Evolutionary conservation across 2,888 invertebrate species (phyloP).

Genomic region (Mesochorus sp.): DNA sequence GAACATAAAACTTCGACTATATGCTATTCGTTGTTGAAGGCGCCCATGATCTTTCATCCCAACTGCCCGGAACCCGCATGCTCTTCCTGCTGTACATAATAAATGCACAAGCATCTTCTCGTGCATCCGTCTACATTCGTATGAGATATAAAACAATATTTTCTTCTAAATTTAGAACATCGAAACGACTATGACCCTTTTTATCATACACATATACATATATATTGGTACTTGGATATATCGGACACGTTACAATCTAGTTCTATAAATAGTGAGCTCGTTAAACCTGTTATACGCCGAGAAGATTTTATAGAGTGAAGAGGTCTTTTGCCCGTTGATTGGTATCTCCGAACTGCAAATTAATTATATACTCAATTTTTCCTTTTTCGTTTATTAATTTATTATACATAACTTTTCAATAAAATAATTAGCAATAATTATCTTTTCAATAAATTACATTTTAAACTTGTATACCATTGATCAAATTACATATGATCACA

Average conservation of each 20-base stretch:
- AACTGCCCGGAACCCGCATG: not conserved
- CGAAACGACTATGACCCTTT: constrained; percentile 20
- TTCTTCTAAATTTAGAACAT: constrained; percentile 33
- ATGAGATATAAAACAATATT: not conserved
- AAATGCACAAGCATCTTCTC: not conserved
- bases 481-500: not conserved
- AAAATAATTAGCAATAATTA: not conserved
- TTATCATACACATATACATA: not conserved
- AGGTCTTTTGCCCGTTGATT: constrained; percentile 2
- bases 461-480: not conserved
- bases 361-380: not conserved
- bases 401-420: not conserved
- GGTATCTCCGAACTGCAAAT: not conserved
- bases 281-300: constrained; percentile 34
- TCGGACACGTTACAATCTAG: constrained; percentile 17
- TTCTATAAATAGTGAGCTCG: constrained; percentile 47
- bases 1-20: too few relatives aligned
- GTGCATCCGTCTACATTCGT: not conserved
- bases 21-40: not conserved
- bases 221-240: not conserved
- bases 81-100: not conserved
- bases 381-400: not conserved
- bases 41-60: not conserved
- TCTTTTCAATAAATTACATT: not conserved
- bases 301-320: constrained; percentile 10